A percentile compares a stretch with the other conserved stretches of the same genome.
Conservation (phyloP, 2,888 invertebrate genomes). For the Pharmacophagus antenor region DNA sequence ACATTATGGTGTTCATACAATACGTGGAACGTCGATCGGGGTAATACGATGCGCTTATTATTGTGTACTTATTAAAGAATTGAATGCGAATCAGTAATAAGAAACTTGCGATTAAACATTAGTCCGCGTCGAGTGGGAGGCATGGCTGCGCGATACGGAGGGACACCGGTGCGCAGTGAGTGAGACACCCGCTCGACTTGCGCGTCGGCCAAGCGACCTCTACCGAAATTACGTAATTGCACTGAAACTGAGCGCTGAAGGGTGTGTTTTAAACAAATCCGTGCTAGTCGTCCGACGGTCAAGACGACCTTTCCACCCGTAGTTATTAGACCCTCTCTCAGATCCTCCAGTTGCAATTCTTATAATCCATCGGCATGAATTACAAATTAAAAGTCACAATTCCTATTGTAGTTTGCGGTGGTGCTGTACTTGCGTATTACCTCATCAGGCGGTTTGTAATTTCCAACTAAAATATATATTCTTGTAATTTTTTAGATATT, state of each 20-base stretch:
- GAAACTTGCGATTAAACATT: constrained; percentile 72
- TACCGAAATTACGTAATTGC: constrained; percentile 77
- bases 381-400: constrained; percentile 76
- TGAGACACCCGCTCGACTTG: constrained; percentile 77
- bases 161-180: constrained; percentile 74
- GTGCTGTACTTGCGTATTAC: constrained; percentile 77
- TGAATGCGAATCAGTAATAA: constrained; percentile 71
- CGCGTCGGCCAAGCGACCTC: constrained; percentile 79
- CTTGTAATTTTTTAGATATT: background rate
- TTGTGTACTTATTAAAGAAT: constrained; percentile 54
- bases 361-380: constrained; percentile 61
- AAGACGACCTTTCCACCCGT: constrained; percentile 45
- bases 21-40: constrained; percentile 38
- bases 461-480: constrained; percentile 33
- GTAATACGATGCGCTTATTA: constrained; percentile 67
- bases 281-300: constrained; percentile 55
- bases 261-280: constrained; percentile 73
- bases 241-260: constrained; percentile 64
- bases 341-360: constrained; percentile 43
- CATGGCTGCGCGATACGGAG: constrained; percentile 65
- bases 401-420: constrained; percentile 76
- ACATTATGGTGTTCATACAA: constrained; percentile 47
- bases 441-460: constrained; percentile 78
- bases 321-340: constrained; percentile 47
- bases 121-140: constrained; percentile 70